Evolutionary conservation across 2,888 invertebrate genomes (phyloP).

Genomic region (Timema podura): DNA sequence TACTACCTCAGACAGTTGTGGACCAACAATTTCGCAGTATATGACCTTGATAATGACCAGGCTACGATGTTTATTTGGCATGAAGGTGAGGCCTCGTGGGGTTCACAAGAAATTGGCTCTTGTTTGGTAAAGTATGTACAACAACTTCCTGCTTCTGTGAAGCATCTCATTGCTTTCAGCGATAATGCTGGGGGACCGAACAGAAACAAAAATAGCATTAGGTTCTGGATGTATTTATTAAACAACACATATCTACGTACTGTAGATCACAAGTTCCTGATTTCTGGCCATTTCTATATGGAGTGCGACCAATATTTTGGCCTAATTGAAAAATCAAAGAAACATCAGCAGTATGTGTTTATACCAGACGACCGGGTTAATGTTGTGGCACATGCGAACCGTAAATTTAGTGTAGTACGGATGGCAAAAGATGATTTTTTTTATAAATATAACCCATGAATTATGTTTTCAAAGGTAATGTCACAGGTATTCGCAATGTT

Average conservation of each 20-base stretch:
- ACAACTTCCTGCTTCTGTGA: conserved; percentile 6
- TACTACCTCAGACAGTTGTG: conserved; percentile 17
- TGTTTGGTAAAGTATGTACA: conserved; percentile 10
- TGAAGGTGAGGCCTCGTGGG: conserved; percentile 17
- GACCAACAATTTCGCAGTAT: conserved; percentile 17
- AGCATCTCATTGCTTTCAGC: not conserved
- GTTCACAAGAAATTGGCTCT: not conserved
- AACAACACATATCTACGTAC: not conserved
- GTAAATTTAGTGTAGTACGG: conserved; percentile 12
- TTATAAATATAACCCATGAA: conserved; percentile 13
- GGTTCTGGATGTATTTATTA: not conserved
- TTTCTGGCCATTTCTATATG: not conserved
- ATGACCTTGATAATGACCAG: conserved; percentile 7
- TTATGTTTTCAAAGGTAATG: not conserved
- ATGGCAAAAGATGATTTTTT: not conserved
- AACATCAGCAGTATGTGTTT: conserved; percentile 5
- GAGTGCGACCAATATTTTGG: conserved; percentile 6
- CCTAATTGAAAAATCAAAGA: not conserved
- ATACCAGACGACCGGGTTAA: conserved; percentile 7
- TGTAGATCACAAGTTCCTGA: conserved; percentile 9
- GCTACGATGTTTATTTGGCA: conserved; percentile 19
- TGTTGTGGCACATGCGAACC: conserved; percentile 10
- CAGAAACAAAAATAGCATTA: not conserved
- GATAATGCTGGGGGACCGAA: conserved; percentile 12
- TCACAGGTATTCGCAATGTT: conserved; percentile 14